Base-by-base conservation (phyloP, 2,888 invertebrate genomes). In the Hypena proboscidalis region DNA sequence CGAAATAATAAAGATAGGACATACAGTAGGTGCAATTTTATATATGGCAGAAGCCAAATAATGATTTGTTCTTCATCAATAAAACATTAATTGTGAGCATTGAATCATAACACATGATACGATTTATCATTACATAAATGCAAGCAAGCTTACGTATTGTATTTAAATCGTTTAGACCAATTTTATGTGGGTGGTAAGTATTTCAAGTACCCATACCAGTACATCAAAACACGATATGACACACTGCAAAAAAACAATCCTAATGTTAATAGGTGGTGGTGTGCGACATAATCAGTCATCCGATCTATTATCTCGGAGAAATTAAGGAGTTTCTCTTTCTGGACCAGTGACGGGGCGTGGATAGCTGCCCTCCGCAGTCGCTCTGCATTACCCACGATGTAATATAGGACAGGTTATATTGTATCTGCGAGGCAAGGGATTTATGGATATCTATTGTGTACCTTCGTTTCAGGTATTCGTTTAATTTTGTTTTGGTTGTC, bases 361-460 rank as follows among this genome's bases (percentile, higher is more conserved):
- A 19, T 53, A 44, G 48, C 46, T 53, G 35, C 41, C 47, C 41
- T 62, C 66, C 61, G 62, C 62, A 62, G 45, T 58, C 48, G 61
- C 45, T 43, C 66, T 62, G 66, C 66, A 65, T 61, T 65, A 65
- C 50, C 57, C 56, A 42, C 39, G 33, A 55, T 63, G 58, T 62
- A 58, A 55, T 48, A 56, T 60, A 56, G n/a, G n/a, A 40, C 42
- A 14, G 13, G 1, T 3, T n/a, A 27, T 7, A 11, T 11, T 5
- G 4, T 25, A 6, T 11, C 11, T 11, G 2, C 7, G 8, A 3
- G 23, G 4, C n/a, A 3, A 9, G 1, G 7, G 3, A 8, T 21
- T 3, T 23, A 8, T 8, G 3, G 4, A 8, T 23, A 9, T 8
- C 10, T 8, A 23, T 4, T 23, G 10, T 9, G 23, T 23, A 23